Conservation (phyloP, 2,888 invertebrate genomes). For the Chironomus riparius region DNA sequence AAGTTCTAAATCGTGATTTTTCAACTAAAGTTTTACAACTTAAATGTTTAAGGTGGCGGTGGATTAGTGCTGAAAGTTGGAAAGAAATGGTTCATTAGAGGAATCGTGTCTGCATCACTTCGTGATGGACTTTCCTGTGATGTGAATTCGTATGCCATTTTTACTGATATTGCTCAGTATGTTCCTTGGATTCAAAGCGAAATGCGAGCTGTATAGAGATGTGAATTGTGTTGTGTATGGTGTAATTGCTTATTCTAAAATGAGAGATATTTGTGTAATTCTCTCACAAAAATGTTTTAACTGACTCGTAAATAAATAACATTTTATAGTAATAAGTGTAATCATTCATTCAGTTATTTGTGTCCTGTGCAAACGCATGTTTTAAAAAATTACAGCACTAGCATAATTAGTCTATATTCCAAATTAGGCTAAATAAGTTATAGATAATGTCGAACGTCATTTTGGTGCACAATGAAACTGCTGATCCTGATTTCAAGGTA, state of each 20-base stretch:
- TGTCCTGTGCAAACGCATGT: no score
- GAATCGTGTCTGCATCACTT: constrained; percentile 16
- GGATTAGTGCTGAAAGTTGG: constrained; percentile 16
- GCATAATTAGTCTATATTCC: no score
- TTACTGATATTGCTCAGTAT: constrained; percentile 23
- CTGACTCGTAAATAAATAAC: no score
- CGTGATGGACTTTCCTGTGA: constrained; percentile 16
- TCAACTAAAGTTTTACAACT: no score
- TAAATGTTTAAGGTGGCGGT: not conserved
- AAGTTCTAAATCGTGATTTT: no score
- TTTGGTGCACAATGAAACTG: not conserved
- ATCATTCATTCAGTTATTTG: no score
- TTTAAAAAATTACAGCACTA: no score
- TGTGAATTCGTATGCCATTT: constrained; percentile 17
- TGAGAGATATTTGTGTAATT: no score
- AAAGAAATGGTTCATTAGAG: constrained; percentile 23
- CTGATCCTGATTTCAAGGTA: not conserved
- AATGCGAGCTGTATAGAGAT: not conserved
- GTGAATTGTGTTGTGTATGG: no score
- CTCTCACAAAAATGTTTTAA: no score
- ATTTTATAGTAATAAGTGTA: no score
- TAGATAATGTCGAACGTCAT: not conserved
- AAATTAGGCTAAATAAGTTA: not conserved
- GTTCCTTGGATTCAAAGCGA: constrained; percentile 15
- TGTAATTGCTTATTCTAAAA: no score